Evolutionary conservation across 1,140 invertebrate species (phyloP), one percentile per base, ranked within the genome.

Genomic region (Musca domestica): DNA sequence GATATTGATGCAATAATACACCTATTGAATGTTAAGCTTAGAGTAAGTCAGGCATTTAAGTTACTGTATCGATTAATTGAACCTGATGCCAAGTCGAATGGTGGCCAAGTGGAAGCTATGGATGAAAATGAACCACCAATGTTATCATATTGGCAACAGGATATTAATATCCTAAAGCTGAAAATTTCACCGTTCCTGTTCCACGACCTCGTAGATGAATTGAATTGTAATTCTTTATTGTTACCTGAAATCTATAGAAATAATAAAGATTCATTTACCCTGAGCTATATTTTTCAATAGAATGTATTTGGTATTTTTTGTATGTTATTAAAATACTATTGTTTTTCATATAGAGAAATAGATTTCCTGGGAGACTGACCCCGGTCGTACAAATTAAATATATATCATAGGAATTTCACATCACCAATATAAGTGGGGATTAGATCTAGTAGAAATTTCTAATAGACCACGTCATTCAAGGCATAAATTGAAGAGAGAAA

Each of bases 141-240:
- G 34, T 52, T 15, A 9, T 70, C 7, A 6, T 74, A 69, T 14
- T 76, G 73, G 74, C 71, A 76, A 52, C 27, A 69, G 9, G 67
- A 74, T 34, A 56, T 73, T 30, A 51, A 69, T 9, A 67, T 80
- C 51, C 71, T 73, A n/a, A 70, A 70, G 30, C 46, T 77, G 65
- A 66, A 69, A 12, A 72, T 80, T 20, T 80, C 77, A 5, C 77
- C 71, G 10, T 67, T 47, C 22, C 27, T 70, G 0, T 70, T 70
- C 17, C 41, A 34, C 12, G 49, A 41, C 14, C 10, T 70, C 1
- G 7, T 64, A 1, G 34, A 64, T 3, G 65, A 70, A 23, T 54
- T 70, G 22, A 27, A 69, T 34, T 47, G 41, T 9, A 67, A 67
- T 41, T 56, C 52, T n/a, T 51, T 64, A 64, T 23, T 70, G 15